Conservation (phyloP, 2,888 invertebrate genomes). For the Thelaira solivaga region DNA sequence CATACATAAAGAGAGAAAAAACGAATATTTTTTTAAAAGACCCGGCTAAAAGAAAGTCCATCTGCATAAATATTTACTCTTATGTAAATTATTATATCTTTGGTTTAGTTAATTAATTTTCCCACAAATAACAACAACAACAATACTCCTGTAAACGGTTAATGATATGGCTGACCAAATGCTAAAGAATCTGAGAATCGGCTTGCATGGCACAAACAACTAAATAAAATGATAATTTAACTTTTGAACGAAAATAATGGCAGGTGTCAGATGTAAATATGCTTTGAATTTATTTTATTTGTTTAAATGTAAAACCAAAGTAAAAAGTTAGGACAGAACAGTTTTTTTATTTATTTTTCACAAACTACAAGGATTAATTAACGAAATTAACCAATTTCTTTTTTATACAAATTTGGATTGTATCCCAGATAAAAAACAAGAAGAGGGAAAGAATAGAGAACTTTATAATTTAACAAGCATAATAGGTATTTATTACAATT, state of each 20-base stretch:
- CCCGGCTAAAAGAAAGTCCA: constrained; percentile 47
- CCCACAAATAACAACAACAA: constrained; percentile 50
- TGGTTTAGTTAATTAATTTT: constrained; percentile 61
- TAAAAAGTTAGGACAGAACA: constrained; percentile 9
- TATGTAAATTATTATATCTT: constrained; percentile 62
- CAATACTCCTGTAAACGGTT: constrained; percentile 26
- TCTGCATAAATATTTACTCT: not conserved
- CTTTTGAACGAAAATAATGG: constrained; percentile 57
- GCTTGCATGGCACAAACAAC: constrained; percentile 49
- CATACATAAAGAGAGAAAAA: constrained; percentile 15
- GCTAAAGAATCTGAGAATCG: constrained; percentile 34
- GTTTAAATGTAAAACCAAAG: constrained; percentile 1
- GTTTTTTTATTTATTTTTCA: constrained; percentile 29
- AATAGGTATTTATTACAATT: no score
- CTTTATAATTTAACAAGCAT: no score
- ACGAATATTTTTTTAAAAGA: constrained; percentile 28
- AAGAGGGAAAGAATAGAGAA: no score
- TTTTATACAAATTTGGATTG: not conserved
- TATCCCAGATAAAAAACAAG: no score
- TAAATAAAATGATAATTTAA: constrained; percentile 57
- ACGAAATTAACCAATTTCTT: constrained; percentile 21
- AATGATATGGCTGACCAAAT: constrained; percentile 23
- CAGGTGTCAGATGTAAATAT: constrained; percentile 66
- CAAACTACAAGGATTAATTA: constrained; percentile 23
- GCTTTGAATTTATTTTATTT: constrained; percentile 64